A percentile compares a stretch with the other conserved stretches of the same genome.
phyloP scores from a whole-genome alignment of 53 echinoderm and acorn worm genomes.

The Arbacia lixula region DNA sequence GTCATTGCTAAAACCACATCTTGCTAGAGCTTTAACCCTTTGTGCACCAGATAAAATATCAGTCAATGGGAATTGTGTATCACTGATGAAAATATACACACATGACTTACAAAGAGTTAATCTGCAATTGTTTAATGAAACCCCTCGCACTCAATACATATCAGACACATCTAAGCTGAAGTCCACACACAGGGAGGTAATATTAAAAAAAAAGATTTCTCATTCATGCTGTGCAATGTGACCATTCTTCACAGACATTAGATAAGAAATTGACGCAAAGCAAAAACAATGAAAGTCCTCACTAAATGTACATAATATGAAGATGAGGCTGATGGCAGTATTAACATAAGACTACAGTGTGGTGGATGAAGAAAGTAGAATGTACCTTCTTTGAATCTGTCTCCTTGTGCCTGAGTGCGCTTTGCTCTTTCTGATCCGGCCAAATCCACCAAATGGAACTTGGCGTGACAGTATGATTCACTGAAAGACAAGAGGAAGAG shows the following conservation, averaged over 20 bases:
- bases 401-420: slow-evolving; percentile 88
- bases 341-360: no score
- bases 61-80: no score
- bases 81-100: no score
- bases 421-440: slow-evolving; percentile 97
- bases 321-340: neutral
- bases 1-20: no score
- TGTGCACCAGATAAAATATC: no score
- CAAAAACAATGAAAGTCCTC: neutral
- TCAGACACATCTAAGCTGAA: no score
- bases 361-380: no score
- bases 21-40: no score
- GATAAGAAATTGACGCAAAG: neutral
- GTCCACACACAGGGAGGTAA: no score
- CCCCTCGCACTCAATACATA: no score
- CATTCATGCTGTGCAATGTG: neutral
- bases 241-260: neutral
- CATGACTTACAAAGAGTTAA: no score
- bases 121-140: no score
- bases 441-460: slow-evolving; percentile 96
- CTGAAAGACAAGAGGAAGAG: slow-evolving; percentile 42
- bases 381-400: slow-evolving; percentile 90
- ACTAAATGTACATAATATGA: neutral
- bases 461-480: slow-evolving; percentile 80
- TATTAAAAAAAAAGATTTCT: neutral